Evolutionary conservation across 2,888 invertebrate genomes (phyloP), one percentile per base, ranked within the genome.

Genomic region (Bimastos eiseni): DNA sequence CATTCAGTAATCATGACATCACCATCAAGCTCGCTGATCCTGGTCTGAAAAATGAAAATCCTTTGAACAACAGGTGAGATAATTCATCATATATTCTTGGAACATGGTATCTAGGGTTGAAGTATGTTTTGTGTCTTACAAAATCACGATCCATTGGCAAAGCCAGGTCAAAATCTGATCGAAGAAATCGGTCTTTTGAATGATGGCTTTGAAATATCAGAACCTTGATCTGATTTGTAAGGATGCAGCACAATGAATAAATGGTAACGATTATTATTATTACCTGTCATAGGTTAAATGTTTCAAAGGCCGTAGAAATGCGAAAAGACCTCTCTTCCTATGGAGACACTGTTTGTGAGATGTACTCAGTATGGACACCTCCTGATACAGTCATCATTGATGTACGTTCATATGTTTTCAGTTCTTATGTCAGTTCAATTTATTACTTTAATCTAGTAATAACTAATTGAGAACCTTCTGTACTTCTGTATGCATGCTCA

Each of bases 11-110:
- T 1, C 86, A 86, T 6, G 70, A 70, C 70, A 34, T 86, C 15
- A 11, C 15, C 37, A 33, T 86, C 37, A 86, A 86, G 24, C 86
- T 86, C 17, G 86, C 86, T 86, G 86, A 86, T 86, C 86, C 86
- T 3, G 86, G 86, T 86, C 37, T 86, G 37, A 86, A 86, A n/a
- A 70, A 8, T 1, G 70, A 70, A 70, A 70, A 8, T 70, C 30
- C 70, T 70, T 70, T 8, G n/a, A 70, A 30, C 30, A 70, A 70
- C n/a, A 70, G 70, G 70, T 70, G 11, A 70, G n/a, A 70, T 49
- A 49, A 49, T 21, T 24, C 6, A 24, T 49, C 49, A 24, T 49
- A 21, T 49, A 5, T 49, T 41, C 6, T 49, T 49, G 21, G 49
- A 49, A 49, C 49, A 49, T 49, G 24, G 24, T 49, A 24, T 49